Evolutionary conservation across 2,797 vertebrate species (phyloP).

Genomic region (Discoglossus pictus): DNA sequence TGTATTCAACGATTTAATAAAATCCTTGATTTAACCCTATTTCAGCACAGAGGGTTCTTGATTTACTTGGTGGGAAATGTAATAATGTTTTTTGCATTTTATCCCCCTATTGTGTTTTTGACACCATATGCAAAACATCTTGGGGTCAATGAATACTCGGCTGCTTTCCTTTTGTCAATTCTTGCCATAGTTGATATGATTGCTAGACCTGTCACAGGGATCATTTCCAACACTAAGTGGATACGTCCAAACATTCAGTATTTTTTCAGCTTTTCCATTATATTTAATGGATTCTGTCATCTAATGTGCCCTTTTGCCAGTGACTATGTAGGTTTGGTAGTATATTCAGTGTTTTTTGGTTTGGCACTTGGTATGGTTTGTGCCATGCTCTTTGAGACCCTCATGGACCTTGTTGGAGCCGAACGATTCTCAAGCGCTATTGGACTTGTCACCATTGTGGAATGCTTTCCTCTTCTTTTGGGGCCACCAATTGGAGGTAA

Average conservation of each 20-base stretch:
- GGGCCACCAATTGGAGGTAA: slow-evolving; percentile 82
- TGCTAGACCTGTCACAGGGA: slow-evolving; percentile 72
- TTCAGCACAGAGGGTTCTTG: slow-evolving; percentile 79
- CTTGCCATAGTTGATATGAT: slow-evolving; percentile 80
- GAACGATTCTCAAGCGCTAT: slow-evolving; percentile 74
- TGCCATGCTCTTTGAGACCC: slow-evolving; percentile 80
- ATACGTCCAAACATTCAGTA: slow-evolving; percentile 77
- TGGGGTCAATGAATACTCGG: slow-evolving; percentile 73
- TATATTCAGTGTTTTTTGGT: slow-evolving; percentile 70
- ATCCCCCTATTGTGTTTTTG: slow-evolving; percentile 80
- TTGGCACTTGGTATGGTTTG: slow-evolving; percentile 78
- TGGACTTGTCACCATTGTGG: slow-evolving; percentile 78
- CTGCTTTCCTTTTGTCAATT: slow-evolving; percentile 78
- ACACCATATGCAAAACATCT: slow-evolving; percentile 72
- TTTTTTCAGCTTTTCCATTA: slow-evolving; percentile 77
- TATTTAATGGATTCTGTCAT: slow-evolving; percentile 75
- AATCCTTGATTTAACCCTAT: slow-evolving; percentile 76
- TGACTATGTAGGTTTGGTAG: slow-evolving; percentile 64
- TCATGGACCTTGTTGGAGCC: slow-evolving; percentile 79
- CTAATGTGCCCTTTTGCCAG: slow-evolving; percentile 76
- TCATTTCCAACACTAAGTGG: slow-evolving; percentile 76
- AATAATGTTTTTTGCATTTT: slow-evolving; percentile 81
- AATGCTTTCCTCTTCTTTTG: slow-evolving; percentile 77
- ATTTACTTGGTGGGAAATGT: slow-evolving; percentile 80
- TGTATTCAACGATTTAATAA: slow-evolving; percentile 63